Base-by-base conservation (phyloP, 2,113 vertebrate species). In the Zeus faber region DNA sequence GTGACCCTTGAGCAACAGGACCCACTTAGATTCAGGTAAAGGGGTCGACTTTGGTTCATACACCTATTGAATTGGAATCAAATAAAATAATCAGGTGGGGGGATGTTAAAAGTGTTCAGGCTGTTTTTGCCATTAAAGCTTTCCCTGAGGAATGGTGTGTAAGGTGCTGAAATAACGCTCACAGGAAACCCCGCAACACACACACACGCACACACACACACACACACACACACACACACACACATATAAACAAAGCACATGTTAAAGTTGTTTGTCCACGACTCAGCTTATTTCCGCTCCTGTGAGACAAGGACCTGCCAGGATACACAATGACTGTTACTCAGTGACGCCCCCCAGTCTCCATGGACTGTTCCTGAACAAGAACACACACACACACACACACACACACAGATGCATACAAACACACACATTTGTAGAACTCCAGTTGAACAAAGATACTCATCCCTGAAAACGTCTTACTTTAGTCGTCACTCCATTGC, bases 281-380 rank as follows among this genome's bases (percentile, higher is more conserved):
- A 54, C 67, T 80, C 68, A 66, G 73, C 83, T 82, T 75, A 88
- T 81, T 85, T 70, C 73, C 68, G 70, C 58, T 81, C 59, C 56
- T 71, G 59, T 50, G 31, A 27, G 74, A 76, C 70, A 59, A 46
- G n/a, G 41, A 58, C 64, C 70, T 77, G 78, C 71, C 76, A 74
- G 75, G 62, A 62, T 68, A 76, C 81, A 71, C 76, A n/a, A 84
- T 87, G 87, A 85, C 87, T 76, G 47, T 68, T 67, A 59, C 81
- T 75, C 65, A 33, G 53, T 89, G 86, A 91, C 87, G 84, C 76
- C 66, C 74, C 53, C 58, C 59, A 52, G 67, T 70, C 79, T 80
- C 85, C 33, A 37, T 1, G 11, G 6, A 1, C 1, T 79, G 82
- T 74, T 84, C 69, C 76, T 65, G 59, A 37, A 76, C 61, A 78